Conservation (phyloP, 2,888 invertebrate genomes). For the Caradrina kadenii region DNA sequence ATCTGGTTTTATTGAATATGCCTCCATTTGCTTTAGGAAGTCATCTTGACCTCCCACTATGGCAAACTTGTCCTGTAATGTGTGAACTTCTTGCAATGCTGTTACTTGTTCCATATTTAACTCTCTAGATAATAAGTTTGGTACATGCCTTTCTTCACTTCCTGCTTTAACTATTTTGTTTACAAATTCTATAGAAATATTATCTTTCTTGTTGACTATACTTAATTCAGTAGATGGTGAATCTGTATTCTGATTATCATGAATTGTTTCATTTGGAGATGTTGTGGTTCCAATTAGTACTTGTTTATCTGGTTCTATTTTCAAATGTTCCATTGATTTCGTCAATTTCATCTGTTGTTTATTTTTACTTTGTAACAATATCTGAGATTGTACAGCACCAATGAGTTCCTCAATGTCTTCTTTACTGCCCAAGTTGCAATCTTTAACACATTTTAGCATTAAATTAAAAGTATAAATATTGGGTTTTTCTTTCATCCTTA, state of each 20-base stretch:
- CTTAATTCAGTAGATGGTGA: constrained; percentile 26
- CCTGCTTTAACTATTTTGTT: constrained; percentile 57
- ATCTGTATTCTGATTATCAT: neutral
- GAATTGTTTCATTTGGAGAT: neutral
- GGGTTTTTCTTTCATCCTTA: constrained; percentile 92
- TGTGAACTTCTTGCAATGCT: constrained; percentile 90
- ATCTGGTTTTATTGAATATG: constrained; percentile 92
- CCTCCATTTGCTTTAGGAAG: constrained; percentile 94
- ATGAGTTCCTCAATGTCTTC: constrained; percentile 90
- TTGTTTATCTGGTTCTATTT: constrained; percentile 37
- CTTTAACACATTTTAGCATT: constrained; percentile 94
- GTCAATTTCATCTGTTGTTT: constrained; percentile 29
- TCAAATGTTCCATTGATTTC: constrained; percentile 10
- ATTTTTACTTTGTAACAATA: constrained; percentile 56
- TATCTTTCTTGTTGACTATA: constrained; percentile 46
- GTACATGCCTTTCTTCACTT: constrained; percentile 78
- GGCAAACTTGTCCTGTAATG: constrained; percentile 92
- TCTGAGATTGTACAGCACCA: constrained; percentile 72
- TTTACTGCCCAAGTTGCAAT: constrained; percentile 94
- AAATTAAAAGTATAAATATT: constrained; percentile 95
- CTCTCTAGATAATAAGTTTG: constrained; percentile 92
- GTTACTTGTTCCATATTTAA: constrained; percentile 92
- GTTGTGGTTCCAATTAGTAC: constrained; percentile 32
- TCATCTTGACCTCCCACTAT: constrained; percentile 95
- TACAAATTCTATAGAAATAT: constrained; percentile 66